Conservation (phyloP, 1,140 invertebrate species). For the Pararge aegeria region DNA sequence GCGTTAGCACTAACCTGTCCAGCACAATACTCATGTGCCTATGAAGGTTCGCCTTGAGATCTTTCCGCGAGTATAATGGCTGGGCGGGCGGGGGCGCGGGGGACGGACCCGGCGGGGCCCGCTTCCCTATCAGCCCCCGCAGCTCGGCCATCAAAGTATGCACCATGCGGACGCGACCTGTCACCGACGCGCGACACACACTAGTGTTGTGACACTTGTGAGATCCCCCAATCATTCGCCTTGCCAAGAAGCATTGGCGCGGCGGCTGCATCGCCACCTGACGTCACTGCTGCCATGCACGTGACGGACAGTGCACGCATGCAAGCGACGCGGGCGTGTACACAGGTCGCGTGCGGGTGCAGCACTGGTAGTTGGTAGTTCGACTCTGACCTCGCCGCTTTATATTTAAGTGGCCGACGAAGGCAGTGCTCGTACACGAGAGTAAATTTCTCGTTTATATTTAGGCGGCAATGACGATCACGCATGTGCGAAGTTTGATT, state of each 20-base stretch:
- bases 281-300: conserved; percentile 60
- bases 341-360: conserved; percentile 59
- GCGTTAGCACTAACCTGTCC: conserved; percentile 66
- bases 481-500: conserved; percentile 30
- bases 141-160: conserved; percentile 75
- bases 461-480: conserved; percentile 50
- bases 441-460: conserved; percentile 65
- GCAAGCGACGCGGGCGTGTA: conserved; percentile 58
- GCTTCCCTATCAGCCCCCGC: conserved; percentile 74
- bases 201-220: conserved; percentile 48
- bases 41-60: conserved; percentile 74
- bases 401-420: conserved; percentile 73
- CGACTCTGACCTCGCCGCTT: conserved; percentile 70
- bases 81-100: conserved; percentile 44
- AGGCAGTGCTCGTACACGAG: conserved; percentile 59
- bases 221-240: conserved; percentile 54
- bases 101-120: conserved; percentile 53
- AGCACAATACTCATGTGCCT: conserved; percentile 77
- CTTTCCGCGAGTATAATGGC: conserved; percentile 67
- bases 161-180: conserved; percentile 72
- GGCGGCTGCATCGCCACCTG: conserved; percentile 53
- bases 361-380: conserved; percentile 55
- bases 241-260: conserved; percentile 71
- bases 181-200: conserved; percentile 46
- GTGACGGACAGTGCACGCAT: conserved; percentile 50